Percentiles rank a stretch among this genome's conserved stretches.
Evolutionary conservation across 2,888 invertebrate genomes (phyloP).

Genomic region (Eremobia ochroleuca): DNA sequence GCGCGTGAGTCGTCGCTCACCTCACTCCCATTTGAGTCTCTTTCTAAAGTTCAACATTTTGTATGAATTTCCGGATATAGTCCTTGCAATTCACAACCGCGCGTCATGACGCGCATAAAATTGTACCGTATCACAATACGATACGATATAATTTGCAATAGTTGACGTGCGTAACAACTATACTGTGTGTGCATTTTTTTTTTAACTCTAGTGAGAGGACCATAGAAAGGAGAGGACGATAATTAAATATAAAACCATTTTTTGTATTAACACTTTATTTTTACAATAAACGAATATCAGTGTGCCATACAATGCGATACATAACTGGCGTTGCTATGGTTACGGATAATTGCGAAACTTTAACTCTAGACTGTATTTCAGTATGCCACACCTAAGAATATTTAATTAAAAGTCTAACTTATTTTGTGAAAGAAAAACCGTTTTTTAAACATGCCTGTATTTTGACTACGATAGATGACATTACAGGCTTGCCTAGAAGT

Average conservation of each 20-base stretch:
- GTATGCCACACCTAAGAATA: slow-evolving; percentile 60
- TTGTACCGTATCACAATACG: no score
- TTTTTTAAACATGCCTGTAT: neutral
- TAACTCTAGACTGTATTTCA: slow-evolving; percentile 68
- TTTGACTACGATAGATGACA: neutral
- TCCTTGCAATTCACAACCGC: neutral
- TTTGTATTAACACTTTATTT: slow-evolving; percentile 83
- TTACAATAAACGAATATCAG: slow-evolving; percentile 83
- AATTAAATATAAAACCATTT: slow-evolving; percentile 34
- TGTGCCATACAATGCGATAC: slow-evolving; percentile 82
- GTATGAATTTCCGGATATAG: neutral
- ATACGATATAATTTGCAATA: neutral
- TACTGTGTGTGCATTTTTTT: neutral
- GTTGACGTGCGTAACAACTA: neutral
- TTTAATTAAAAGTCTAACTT: neutral
- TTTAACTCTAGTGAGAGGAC: neutral
- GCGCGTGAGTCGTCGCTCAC: neutral
- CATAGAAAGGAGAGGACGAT: neutral
- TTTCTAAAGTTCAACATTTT: neutral
- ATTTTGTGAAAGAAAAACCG: neutral
- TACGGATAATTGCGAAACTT: slow-evolving; percentile 77
- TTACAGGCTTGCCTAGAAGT: neutral
- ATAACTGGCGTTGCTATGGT: slow-evolving; percentile 78
- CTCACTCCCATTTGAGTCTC: neutral
- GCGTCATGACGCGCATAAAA: no score